Base-by-base conservation (phyloP, 2,888 invertebrate species). In the Minunthozetes semirufus region DNA sequence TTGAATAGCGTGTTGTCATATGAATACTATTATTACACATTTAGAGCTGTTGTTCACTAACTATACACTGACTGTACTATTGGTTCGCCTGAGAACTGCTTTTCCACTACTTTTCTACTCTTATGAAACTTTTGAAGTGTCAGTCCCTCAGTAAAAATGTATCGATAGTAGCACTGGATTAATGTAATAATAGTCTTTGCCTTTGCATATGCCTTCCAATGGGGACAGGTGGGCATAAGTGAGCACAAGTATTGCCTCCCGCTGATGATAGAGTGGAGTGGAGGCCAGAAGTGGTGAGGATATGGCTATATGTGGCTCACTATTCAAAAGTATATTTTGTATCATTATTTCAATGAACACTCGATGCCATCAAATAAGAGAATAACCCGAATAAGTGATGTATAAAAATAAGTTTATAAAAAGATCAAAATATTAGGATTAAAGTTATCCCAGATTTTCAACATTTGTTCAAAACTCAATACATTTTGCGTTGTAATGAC, bases 1-100 rank as follows among this genome's bases (percentile, higher is more conserved):
- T 15, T 61, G 25, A 25, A 61, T 25, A 61, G 59, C 25, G 8
- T 61, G 59, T 61, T 61, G 59, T 61, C n/a, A n/a, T n/a, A n/a
- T n/a, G n/a, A n/a, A 61, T 61, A 61, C 59, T 61, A 61, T 61
- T 61, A 61, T 61, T 61, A 61, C 59, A 61, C 59, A 27, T 61
- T 61, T 61, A 61, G 15, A 61, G 27, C n/a, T n/a, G 17, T n/a
- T n/a, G 15, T 13, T 25, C 19, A 61, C 4, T 25, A 61, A 61
- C 59, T 61, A 61, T 53, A 53, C n/a, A n/a, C n/a, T n/a, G n/a
- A n/a, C n/a, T n/a, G n/a, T n/a, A n/a, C n/a, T n/a, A n/a, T n/a
- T 53, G 19, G 19, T 13, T 5, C 17, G n/a, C 19, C 17, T 5
- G 17, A n/a, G 5, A n/a, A 53, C 53, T 53, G 53, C 53, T n/a